Conservation (phyloP, 1,140 invertebrate genomes). For the Pogonus chalceus region DNA sequence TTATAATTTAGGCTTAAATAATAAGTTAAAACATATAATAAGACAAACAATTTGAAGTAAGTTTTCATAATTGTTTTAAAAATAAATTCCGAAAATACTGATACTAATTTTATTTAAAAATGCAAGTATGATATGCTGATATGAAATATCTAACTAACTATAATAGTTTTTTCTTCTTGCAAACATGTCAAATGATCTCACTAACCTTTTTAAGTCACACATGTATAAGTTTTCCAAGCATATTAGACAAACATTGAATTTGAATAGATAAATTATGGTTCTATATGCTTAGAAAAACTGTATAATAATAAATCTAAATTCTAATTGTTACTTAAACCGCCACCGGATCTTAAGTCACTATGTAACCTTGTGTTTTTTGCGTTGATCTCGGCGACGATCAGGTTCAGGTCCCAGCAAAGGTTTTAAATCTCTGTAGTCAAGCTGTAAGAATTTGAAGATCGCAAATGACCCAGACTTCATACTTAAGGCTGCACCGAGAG, state of each 20-base stretch:
- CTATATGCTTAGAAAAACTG: no score
- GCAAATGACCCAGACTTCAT: not conserved
- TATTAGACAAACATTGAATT: no score
- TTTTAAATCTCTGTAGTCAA: conserved; percentile 45
- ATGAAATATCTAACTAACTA: not conserved
- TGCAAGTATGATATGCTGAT: no score
- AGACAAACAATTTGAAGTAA: no score
- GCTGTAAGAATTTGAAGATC: conserved; percentile 27
- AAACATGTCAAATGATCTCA: not conserved
- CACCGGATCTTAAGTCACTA: conserved; percentile 30
- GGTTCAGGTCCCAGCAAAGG: conserved; percentile 33
- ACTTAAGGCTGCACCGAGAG: not conserved
- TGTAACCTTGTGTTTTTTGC: conserved; percentile 47
- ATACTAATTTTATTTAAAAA: no score
- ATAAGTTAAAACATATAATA: no score
- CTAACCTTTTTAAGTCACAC: conserved; percentile 5
- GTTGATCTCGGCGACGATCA: conserved; percentile 36
- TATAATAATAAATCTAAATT: not conserved
- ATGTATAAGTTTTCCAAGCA: not conserved
- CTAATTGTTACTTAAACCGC: not conserved
- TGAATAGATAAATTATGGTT: no score
- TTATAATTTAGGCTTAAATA: no score
- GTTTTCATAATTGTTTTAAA: no score
- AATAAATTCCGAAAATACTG: no score
- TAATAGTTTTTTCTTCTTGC: not conserved